Evolutionary conservation across 2,888 invertebrate species (phyloP).

Genomic region (Eumacrocentrus americanus): DNA sequence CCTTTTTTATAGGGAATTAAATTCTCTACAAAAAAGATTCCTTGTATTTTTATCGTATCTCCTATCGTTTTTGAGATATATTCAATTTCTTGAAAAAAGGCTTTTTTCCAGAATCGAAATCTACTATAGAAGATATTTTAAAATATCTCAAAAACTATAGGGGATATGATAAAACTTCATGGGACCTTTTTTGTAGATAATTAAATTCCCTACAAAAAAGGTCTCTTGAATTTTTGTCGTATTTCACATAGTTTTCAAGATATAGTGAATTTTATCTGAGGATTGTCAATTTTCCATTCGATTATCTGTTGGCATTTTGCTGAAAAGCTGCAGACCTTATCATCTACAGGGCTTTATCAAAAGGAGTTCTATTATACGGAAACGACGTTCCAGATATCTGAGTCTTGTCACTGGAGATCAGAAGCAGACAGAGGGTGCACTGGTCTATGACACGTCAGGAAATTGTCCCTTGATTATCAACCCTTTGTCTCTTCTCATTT

Average conservation of each 20-base stretch:
- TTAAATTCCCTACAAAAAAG: background rate
- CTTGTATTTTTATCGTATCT: too few relatives aligned
- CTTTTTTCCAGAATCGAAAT: too few relatives aligned
- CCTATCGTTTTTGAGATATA: too few relatives aligned
- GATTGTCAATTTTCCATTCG: background rate
- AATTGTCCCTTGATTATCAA: slow-evolving; percentile 44
- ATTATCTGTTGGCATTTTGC: background rate
- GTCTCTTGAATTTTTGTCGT: background rate
- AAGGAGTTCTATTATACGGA: too few relatives aligned
- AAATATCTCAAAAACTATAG: too few relatives aligned
- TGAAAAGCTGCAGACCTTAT: background rate
- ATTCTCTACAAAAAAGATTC: too few relatives aligned
- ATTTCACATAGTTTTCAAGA: background rate
- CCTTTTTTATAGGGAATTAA: too few relatives aligned
- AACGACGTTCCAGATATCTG: background rate
- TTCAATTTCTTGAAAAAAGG: too few relatives aligned
- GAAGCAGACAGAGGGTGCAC: slow-evolving; percentile 32
- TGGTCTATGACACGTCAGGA: slow-evolving; percentile 43
- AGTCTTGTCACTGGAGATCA: slow-evolving; percentile 12
- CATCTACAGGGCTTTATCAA: background rate
- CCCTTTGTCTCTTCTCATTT: slow-evolving; percentile 20
- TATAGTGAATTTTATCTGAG: background rate
- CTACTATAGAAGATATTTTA: too few relatives aligned
- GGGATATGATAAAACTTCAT: too few relatives aligned
- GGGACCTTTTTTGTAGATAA: background rate